phyloP scores from a whole-genome alignment of 2,113 vertebrate species.

The Phasianus colchicus region DNA sequence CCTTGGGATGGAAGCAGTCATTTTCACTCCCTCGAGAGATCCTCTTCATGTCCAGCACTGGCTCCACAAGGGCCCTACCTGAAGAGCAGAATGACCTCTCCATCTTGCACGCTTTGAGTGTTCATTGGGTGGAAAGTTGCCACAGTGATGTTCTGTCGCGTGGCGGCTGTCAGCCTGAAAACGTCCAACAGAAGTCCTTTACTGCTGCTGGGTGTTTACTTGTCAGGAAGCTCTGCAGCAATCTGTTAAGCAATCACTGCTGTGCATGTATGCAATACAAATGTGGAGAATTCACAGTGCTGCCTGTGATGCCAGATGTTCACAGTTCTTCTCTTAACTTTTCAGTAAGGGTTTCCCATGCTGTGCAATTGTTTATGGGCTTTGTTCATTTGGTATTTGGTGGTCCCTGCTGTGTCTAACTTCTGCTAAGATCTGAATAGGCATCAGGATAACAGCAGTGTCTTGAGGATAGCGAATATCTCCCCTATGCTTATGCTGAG shows the following conservation, averaged over 20 bases:
- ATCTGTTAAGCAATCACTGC: background rate
- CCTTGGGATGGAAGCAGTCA: background rate
- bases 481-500: background rate
- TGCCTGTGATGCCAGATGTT: constrained; percentile 31
- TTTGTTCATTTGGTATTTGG: background rate
- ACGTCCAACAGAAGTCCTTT: background rate
- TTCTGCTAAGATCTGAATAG: background rate
- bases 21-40: background rate
- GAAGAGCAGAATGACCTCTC: background rate
- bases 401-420: background rate
- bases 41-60: background rate
- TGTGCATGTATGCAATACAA: background rate
- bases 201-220: background rate
- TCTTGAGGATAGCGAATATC: background rate
- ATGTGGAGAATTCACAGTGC: background rate
- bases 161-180: background rate
- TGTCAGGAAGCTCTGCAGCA: background rate
- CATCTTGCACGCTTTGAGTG: background rate
- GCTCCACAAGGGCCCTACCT: background rate
- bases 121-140: background rate
- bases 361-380: background rate
- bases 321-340: constrained; percentile 14
- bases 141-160: background rate
- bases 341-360: constrained; percentile 17
- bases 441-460: background rate